A percentile compares a stretch with the other conserved stretches of the same genome.
phyloP scores from a whole-genome alignment of 2,888 invertebrate species.

The Lypha dubia region DNA sequence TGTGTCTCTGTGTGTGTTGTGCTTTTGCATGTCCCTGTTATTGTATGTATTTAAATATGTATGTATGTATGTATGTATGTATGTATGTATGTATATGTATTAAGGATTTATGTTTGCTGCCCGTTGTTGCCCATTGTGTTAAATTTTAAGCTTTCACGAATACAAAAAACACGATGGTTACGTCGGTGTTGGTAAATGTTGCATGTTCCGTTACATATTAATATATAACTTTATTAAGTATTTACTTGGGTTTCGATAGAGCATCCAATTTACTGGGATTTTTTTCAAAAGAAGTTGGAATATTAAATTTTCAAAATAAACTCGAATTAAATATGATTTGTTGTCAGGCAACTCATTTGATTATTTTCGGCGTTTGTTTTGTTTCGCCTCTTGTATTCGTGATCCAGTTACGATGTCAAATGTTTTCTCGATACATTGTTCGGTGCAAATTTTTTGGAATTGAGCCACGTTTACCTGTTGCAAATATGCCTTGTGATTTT shows the following conservation, averaged over 20 bases:
- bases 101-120: conserved; percentile 65
- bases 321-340: too few relatives aligned
- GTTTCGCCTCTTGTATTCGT: too few relatives aligned
- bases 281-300: too few relatives aligned
- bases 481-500: too few relatives aligned
- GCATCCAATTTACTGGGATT: background rate
- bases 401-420: too few relatives aligned
- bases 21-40: too few relatives aligned
- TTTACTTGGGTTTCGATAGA: background rate
- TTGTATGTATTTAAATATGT: conserved; percentile 77
- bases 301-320: too few relatives aligned
- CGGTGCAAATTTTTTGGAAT: too few relatives aligned
- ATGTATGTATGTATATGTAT: conserved; percentile 75
- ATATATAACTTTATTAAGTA: conserved; percentile 58
- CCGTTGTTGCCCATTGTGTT: conserved; percentile 66
- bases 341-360: too few relatives aligned
- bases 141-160: conserved; percentile 64
- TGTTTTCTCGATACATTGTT: too few relatives aligned
- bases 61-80: conserved; percentile 57
- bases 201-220: conserved; percentile 55
- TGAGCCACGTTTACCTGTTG: too few relatives aligned
- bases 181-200: conserved; percentile 32
- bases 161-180: conserved; percentile 21
- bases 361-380: too few relatives aligned
- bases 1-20: conserved; percentile 76